phyloP scores from a whole-genome alignment of 2,113 vertebrate species.

The Gnathonemus echidnorhynchus region DNA sequence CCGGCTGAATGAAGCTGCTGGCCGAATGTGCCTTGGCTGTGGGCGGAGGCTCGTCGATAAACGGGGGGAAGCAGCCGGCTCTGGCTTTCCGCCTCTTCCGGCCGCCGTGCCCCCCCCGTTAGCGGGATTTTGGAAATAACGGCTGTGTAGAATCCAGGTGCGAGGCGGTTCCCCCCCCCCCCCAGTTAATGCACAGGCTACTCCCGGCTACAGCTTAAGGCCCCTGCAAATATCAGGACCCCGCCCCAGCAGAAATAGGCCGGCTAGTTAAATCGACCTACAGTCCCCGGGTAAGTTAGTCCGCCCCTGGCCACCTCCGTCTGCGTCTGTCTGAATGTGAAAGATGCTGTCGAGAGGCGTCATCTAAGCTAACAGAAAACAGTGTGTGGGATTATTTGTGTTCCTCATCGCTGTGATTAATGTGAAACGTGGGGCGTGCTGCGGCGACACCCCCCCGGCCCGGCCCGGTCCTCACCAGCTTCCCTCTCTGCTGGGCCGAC shows the following conservation, averaged over 20 bases:
- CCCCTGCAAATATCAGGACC: not conserved
- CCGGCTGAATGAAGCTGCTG: not conserved
- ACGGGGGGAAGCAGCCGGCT: not conserved
- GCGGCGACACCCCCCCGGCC: not conserved
- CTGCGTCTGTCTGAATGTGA: not conserved
- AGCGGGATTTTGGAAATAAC: not conserved
- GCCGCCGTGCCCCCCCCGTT: not conserved
- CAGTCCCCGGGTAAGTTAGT: not conserved
- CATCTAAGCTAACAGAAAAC: not conserved
- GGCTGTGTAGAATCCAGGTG: not conserved
- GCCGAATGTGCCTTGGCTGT: not conserved
- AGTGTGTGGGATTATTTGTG: not conserved
- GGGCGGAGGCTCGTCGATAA: not conserved
- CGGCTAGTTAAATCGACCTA: not conserved
- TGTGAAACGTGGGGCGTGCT: not conserved
- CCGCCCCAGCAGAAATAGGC: not conserved
- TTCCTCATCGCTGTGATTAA: not conserved
- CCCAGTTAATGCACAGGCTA: not conserved
- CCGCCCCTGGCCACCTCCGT: not conserved
- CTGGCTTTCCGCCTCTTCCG: not conserved
- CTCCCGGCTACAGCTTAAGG: not conserved
- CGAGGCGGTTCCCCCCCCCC: not conserved
- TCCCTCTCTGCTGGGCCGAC: constrained; percentile 86
- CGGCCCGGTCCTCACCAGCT: constrained; percentile 64
- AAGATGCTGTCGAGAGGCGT: not conserved